These are phyloP conservation scores for cattle (Bos taurus) DNA, from an alignment of 2,113 vertebrate species.

Conservation along the genomic window DNA sequence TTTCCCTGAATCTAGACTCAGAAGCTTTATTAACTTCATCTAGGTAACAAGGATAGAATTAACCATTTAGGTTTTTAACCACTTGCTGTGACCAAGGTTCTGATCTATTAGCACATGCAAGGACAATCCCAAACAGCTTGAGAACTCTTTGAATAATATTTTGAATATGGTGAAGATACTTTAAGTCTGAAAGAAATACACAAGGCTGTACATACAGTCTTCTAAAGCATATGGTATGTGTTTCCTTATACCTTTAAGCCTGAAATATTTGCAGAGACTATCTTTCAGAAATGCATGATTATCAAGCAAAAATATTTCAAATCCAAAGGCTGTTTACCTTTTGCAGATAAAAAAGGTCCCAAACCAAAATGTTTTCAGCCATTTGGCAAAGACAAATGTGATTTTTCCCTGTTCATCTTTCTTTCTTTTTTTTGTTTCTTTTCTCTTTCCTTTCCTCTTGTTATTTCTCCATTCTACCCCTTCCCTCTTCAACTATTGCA, in stretches of 20 bases:
- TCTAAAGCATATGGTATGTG: not conserved
- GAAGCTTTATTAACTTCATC: slow-evolving; percentile 12
- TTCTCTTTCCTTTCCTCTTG: not conserved
- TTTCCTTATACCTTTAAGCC: not conserved
- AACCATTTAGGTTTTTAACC: not conserved
- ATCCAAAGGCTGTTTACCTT: not conserved
- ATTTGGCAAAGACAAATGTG: not conserved
- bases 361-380: not conserved
- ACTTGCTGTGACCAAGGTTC: not conserved
- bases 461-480: not conserved
- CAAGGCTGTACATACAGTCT: not conserved
- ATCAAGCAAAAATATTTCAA: not conserved
- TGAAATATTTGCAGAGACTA: not conserved
- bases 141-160: not conserved
- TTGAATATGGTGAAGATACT: not conserved
- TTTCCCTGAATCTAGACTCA: not conserved
- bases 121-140: not conserved
- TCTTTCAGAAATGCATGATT: not conserved
- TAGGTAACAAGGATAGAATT: not conserved
- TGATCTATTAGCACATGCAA: not conserved
- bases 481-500: not conserved
- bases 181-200: not conserved
- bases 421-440: not conserved
- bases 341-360: not conserved
- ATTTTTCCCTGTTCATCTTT: not conserved